Conservation (phyloP, 2,888 invertebrate genomes). For the Epinotia brunnichana region DNA sequence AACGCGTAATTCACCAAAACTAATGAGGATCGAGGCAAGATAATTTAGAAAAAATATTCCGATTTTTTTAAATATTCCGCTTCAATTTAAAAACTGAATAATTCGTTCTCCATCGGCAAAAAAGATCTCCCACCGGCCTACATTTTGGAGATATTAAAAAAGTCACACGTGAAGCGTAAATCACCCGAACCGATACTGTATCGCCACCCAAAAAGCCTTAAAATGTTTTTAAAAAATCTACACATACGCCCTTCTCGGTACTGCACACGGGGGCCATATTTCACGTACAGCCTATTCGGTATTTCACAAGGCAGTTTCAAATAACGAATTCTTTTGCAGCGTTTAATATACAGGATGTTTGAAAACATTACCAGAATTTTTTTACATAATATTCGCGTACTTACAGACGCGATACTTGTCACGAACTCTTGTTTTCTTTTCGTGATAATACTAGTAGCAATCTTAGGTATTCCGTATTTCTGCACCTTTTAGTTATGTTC, state of each 20-base stretch:
- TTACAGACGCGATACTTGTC: too few relatives aligned
- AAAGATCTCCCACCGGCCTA: neutral
- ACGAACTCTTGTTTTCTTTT: too few relatives aligned
- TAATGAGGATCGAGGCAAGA: too few relatives aligned
- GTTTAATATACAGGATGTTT: conserved; percentile 19
- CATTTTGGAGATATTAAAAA: conserved; percentile 24
- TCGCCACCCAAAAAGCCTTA: neutral
- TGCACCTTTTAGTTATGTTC: too few relatives aligned
- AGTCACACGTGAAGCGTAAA: conserved; percentile 24
- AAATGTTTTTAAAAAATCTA: neutral
- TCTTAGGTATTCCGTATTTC: too few relatives aligned
- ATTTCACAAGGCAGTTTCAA: conserved; percentile 21
- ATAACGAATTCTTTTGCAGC: conserved; percentile 13
- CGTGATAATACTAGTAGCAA: too few relatives aligned
- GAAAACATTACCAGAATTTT: too few relatives aligned
- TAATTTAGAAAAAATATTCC: too few relatives aligned
- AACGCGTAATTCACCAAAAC: too few relatives aligned
- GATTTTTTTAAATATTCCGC: too few relatives aligned
- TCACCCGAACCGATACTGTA: conserved; percentile 14
- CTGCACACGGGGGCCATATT: neutral
- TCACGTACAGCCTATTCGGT: conserved; percentile 17
- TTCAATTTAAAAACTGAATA: neutral
- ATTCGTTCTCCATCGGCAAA: neutral
- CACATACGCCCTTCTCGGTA: neutral
- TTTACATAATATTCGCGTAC: too few relatives aligned